Evolutionary conservation across 1,140 invertebrate species (phyloP).

Genomic region (Zelostemma sp.): DNA sequence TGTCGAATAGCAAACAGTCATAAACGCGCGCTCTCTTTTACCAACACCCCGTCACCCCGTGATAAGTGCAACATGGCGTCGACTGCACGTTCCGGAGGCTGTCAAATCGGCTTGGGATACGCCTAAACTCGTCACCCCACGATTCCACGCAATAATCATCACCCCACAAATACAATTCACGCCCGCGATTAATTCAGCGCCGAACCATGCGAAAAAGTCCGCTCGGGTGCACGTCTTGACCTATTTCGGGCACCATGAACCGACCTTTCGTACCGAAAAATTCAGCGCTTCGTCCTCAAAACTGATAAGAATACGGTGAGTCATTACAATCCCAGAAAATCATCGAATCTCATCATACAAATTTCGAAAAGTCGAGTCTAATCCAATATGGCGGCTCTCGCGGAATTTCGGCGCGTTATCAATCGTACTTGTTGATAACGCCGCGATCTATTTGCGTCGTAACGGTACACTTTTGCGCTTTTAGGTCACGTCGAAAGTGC

Average conservation of each 20-base stretch:
- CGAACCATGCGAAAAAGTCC: background rate
- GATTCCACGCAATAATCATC: background rate
- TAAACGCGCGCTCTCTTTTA: background rate
- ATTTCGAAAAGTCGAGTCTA: no score
- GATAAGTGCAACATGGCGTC: slow-evolving; percentile 63
- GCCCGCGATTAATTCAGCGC: slow-evolving; percentile 11
- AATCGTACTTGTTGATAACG: no score
- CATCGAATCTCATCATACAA: no score
- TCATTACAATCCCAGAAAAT: no score
- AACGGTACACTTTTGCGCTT: no score
- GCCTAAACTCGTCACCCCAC: slow-evolving; percentile 51
- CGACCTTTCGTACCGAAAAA: slow-evolving; percentile 8
- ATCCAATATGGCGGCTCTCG: no score
- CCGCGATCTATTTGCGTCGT: no score
- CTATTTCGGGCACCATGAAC: slow-evolving; percentile 31
- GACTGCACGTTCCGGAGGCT: slow-evolving; percentile 57
- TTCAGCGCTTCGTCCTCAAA: no score
- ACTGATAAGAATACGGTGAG: no score
- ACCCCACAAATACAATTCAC: slow-evolving; percentile 7
- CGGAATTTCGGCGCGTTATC: no score
- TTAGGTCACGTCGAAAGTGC: no score
- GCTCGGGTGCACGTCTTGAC: slow-evolving; percentile 21
- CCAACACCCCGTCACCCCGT: background rate
- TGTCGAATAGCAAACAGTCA: no score
- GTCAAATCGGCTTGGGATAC: slow-evolving; percentile 66